Percentiles rank a stretch among this genome's conserved stretches.
These are phyloP conservation scores for Brevimyrus niger DNA, from an alignment of 2,113 vertebrate species.

Conservation along the genomic window DNA sequence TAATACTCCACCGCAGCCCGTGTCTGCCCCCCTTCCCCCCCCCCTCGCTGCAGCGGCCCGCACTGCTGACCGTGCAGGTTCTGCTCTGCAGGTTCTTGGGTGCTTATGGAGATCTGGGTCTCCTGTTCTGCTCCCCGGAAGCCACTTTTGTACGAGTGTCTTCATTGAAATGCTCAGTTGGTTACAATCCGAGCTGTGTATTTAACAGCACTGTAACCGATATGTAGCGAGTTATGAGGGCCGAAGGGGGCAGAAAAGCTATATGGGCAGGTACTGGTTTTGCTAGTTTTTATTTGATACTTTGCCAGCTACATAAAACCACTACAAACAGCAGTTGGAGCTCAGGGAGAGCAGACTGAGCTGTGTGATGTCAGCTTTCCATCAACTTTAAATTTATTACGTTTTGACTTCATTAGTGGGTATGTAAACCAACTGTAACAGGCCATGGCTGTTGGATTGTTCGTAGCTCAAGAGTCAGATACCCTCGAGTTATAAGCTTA, in stretches of 20 bases:
- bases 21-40: too few species aligned
- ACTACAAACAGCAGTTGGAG: neutral
- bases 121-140: neutral
- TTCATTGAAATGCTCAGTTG: neutral
- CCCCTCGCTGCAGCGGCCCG: neutral
- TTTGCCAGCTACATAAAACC: neutral
- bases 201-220: neutral
- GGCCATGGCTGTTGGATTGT: neutral
- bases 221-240: neutral
- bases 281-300: neutral
- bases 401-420: neutral
- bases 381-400: neutral
- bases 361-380: neutral
- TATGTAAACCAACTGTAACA: neutral
- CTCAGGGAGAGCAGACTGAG: neutral
- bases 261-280: neutral
- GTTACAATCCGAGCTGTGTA: neutral
- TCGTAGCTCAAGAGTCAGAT: neutral
- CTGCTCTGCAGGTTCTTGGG: neutral
- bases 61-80: neutral
- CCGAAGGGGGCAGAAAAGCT: neutral
- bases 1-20: neutral
- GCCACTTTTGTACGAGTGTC: neutral
- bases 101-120: neutral
- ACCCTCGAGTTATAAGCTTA: neutral